A percentile compares a stretch with the other conserved stretches of the same genome.
Evolutionary conservation across 35 echinoderm and acorn worm genomes (phyloP).

Genomic region (Diadema setosum): DNA sequence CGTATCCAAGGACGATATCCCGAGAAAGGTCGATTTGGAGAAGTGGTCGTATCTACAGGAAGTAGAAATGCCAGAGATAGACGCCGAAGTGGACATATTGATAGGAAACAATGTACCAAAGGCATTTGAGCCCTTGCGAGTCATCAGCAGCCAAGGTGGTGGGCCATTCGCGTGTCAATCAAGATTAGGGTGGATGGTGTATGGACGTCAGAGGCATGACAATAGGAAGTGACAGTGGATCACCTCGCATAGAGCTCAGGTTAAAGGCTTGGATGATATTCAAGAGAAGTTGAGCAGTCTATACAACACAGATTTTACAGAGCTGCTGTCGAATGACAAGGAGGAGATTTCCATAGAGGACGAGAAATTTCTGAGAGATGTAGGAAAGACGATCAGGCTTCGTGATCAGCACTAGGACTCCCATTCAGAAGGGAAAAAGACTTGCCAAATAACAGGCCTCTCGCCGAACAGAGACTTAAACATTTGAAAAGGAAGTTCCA

Average conservation of each 20-base stretch:
- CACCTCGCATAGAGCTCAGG: neutral
- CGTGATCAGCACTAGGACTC: slow-evolving; percentile 40
- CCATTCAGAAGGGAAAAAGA: slow-evolving; percentile 30
- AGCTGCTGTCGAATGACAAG: neutral
- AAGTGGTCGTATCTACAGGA: too few species aligned
- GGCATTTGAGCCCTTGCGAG: too few species aligned
- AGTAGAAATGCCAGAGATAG: too few species aligned
- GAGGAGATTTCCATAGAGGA: neutral
- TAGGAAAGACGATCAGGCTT: neutral
- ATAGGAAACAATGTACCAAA: too few species aligned
- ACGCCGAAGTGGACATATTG: too few species aligned
- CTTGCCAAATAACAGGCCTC: slow-evolving; percentile 40
- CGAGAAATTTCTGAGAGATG: neutral
- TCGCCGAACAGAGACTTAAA: slow-evolving; percentile 17
- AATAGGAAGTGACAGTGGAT: neutral
- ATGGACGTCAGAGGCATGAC: too few species aligned
- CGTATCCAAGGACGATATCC: too few species aligned
- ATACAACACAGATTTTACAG: neutral
- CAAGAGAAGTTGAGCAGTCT: neutral
- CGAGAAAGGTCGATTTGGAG: too few species aligned
- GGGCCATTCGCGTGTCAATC: too few species aligned
- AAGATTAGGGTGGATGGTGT: too few species aligned
- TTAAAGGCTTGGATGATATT: neutral
- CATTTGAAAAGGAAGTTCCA: slow-evolving; percentile 7
- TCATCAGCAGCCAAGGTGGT: too few species aligned